Evolutionary conservation across 2,113 vertebrate species (phyloP).

Genomic region (Lepidothrix coronata): DNA sequence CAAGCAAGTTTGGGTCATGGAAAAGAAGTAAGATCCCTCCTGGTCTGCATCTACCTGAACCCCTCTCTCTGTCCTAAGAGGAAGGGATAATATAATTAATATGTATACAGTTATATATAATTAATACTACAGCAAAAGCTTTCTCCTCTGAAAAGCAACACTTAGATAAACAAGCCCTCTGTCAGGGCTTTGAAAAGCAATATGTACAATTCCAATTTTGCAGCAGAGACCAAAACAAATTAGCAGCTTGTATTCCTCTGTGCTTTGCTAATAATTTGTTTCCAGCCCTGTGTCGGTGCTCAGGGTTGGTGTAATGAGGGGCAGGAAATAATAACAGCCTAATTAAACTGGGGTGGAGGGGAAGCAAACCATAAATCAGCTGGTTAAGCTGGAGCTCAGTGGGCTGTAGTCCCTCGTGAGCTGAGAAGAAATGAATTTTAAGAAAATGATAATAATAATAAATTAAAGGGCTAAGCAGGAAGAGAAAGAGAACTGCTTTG

Average conservation of each 20-base stretch:
- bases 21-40: not conserved
- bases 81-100: not conserved
- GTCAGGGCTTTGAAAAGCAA: not conserved
- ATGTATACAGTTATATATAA: not conserved
- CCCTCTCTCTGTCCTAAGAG: not conserved
- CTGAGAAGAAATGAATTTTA: not conserved
- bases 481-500: not conserved
- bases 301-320: not conserved
- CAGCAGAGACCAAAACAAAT: slow-evolving; percentile 46
- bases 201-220: not conserved
- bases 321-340: slow-evolving; percentile 17
- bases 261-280: slow-evolving; percentile 23
- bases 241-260: slow-evolving; percentile 12
- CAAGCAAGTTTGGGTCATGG: not conserved
- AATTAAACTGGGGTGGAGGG: slow-evolving; percentile 16
- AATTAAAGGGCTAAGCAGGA: not conserved
- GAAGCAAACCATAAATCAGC: slow-evolving; percentile 13
- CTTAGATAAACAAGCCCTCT: not conserved
- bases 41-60: not conserved
- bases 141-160: not conserved
- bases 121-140: not conserved
- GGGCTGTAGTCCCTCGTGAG: not conserved
- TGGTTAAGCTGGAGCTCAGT: not conserved
- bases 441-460: not conserved
- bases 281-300: not conserved